Conservation (phyloP, 2,888 invertebrate species). For the Lomographa bimaculata region DNA sequence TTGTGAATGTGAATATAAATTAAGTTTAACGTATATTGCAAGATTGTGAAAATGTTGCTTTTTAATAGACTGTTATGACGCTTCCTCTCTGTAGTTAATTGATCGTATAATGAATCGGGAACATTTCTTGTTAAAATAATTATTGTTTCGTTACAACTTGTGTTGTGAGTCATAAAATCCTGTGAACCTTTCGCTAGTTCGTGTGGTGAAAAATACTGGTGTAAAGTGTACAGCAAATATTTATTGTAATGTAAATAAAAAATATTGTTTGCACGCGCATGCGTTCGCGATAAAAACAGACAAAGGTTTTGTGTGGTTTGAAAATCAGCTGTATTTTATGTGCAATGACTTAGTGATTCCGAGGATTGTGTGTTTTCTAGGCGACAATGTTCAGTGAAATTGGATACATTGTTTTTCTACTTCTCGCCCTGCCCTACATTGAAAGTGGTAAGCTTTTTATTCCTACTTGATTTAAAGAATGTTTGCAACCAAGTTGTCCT, state of each 20-base stretch:
- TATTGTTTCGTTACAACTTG: slow-evolving; percentile 54
- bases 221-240: slow-evolving; percentile 50
- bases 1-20: slow-evolving; percentile 45
- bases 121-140: slow-evolving; percentile 63
- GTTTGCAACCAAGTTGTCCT: slow-evolving; percentile 30
- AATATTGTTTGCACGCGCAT: slow-evolving; percentile 82
- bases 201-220: slow-evolving; percentile 41
- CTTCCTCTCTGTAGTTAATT: slow-evolving; percentile 32
- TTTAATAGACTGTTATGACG: slow-evolving; percentile 31
- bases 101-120: slow-evolving; percentile 37
- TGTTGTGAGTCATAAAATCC: slow-evolving; percentile 46
- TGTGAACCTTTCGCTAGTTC: slow-evolving; percentile 46
- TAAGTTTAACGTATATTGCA: slow-evolving; percentile 11
- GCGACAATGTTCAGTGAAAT: slow-evolving; percentile 86
- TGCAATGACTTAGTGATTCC: slow-evolving; percentile 82
- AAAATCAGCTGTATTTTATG: slow-evolving; percentile 82
- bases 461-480: too few species aligned
- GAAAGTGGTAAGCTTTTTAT: slow-evolving; percentile 85
- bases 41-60: slow-evolving; percentile 36
- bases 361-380: slow-evolving; percentile 71
- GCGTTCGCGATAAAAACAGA: slow-evolving; percentile 82
- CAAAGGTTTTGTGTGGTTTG: slow-evolving; percentile 85
- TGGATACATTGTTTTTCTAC: slow-evolving; percentile 87
- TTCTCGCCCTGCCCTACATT: slow-evolving; percentile 87
- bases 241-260: slow-evolving; percentile 81